These are phyloP conservation scores for Antitype chi DNA, from an alignment of 2,888 invertebrate species.

Conservation along the genomic window DNA sequence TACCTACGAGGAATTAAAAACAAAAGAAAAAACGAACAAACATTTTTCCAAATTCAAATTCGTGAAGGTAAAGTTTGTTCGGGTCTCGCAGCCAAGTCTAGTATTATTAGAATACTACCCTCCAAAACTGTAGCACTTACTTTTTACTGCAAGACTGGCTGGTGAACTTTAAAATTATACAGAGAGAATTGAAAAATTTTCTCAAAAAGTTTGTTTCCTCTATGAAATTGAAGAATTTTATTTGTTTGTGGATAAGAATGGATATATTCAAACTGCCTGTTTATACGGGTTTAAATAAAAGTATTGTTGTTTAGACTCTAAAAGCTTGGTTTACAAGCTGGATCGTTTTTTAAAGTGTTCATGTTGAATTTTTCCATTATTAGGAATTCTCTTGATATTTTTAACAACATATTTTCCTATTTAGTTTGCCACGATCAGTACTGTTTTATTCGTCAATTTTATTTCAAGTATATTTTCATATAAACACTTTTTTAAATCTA, in stretches of 20 bases:
- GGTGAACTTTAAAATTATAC: conserved; percentile 67
- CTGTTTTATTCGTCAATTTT: background rate
- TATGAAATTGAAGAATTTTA: conserved; percentile 50
- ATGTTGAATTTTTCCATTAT: background rate
- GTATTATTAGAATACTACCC: conserved; percentile 61
- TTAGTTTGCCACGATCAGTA: background rate
- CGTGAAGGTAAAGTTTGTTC: conserved; percentile 41
- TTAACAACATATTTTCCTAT: background rate
- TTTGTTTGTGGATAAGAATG: conserved; percentile 47
- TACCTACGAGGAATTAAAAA: background rate
- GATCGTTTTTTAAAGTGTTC: background rate
- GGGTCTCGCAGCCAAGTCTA: conserved; percentile 44
- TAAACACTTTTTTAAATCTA: background rate
- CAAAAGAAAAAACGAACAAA: conserved; percentile 8
- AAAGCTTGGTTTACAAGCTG: background rate
- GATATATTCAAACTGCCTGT: conserved; percentile 35
- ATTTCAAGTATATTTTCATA: background rate
- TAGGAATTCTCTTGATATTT: background rate
- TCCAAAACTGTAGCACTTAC: conserved; percentile 66
- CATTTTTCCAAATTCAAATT: conserved; percentile 41
- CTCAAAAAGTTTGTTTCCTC: conserved; percentile 43
- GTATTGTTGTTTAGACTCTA: background rate
- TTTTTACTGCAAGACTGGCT: conserved; percentile 65
- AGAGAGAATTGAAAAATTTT: conserved; percentile 55
- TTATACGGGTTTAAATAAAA: conserved; percentile 29